These are phyloP conservation scores for Drosophila seclusa DNA, from an alignment of 2,888 invertebrate genomes.

Conservation along the genomic window DNA sequence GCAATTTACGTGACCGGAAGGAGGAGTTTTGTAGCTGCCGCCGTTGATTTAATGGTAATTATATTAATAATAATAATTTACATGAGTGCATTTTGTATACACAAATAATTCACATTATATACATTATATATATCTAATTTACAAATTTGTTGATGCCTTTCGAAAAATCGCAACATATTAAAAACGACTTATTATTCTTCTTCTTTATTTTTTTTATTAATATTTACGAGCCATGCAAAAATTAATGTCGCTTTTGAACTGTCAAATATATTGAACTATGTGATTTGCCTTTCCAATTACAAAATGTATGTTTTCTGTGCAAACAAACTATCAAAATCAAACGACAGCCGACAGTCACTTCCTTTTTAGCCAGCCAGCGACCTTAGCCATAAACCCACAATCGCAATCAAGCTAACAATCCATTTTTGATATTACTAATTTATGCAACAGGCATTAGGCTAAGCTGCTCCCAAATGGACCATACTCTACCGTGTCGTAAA, in stretches of 20 bases:
- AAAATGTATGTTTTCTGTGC: conserved; percentile 9
- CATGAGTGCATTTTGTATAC: conserved; percentile 22
- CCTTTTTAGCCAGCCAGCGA: conserved; percentile 28
- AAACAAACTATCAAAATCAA: conserved; percentile 8
- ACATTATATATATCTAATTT: neutral
- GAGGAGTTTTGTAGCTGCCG: conserved; percentile 62
- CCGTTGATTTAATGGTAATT: conserved; percentile 50
- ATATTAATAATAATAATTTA: conserved; percentile 33
- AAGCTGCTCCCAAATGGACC: conserved; percentile 30
- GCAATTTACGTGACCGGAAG: conserved; percentile 66
- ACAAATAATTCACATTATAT: conserved; percentile 18
- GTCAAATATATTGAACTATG: conserved; percentile 18
- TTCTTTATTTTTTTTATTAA: neutral
- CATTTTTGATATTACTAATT: conserved; percentile 63
- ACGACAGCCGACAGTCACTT: conserved; percentile 26
- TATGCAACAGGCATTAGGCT: conserved; percentile 55
- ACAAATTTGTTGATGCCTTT: neutral
- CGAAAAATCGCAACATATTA: neutral
- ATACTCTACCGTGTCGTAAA: conserved; percentile 17
- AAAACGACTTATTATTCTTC: neutral
- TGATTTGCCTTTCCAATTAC: conserved; percentile 34
- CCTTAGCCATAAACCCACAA: conserved; percentile 47
- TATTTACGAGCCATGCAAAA: neutral
- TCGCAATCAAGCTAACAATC: conserved; percentile 36
- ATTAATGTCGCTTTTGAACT: conserved; percentile 1